Evolutionary conservation across 2,797 vertebrate species (phyloP), one percentile per base, ranked within the genome.

Genomic region (Esox masquinongy): DNA sequence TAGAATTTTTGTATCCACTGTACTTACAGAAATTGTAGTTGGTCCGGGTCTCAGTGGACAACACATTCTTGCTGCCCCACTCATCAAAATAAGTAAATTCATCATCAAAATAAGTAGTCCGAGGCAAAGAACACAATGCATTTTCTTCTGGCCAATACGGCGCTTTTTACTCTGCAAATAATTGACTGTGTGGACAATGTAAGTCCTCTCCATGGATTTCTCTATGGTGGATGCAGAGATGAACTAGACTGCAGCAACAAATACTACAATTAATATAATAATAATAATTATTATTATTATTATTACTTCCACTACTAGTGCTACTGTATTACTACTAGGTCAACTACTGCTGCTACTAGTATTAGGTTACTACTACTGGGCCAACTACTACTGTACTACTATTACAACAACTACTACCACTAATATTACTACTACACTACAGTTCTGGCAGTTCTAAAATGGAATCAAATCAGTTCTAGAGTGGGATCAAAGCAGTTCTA

Each of bases 11-110:
- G n/a, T n/a, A n/a, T n/a, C n/a, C n/a, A n/a, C n/a, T n/a, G n/a
- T n/a, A 90, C 86, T 92, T 90, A 88, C 89, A 87, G 91, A 93
- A 92, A 93, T 88, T 85, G 88, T 87, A 92, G 89, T 94, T 92
- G 91, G 92, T 91, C 93, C 95, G 92, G 90, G 88, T 89, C 92
- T 93, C 91, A 88, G 86, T 92, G 90, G 89, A 89, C 85, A 90
- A 83, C 85, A 84, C 90, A 85, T 87, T 94, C 90, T 94, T 90
- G 91, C 92, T 87, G 89, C 84, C 77, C 80, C 82, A 86, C 88
- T 87, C 85, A 92, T 94, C 91, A 93, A 94, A 96, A 94, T 92
- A 95, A 95, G 94, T 31, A 95, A 94, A 95, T 96, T 96, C 92
- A 95, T 92, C 81, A 86, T 86, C 79, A 95, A 95, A 96, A 94